Base-by-base conservation (phyloP, 2,888 invertebrate species). In the Xylocampa areola region DNA sequence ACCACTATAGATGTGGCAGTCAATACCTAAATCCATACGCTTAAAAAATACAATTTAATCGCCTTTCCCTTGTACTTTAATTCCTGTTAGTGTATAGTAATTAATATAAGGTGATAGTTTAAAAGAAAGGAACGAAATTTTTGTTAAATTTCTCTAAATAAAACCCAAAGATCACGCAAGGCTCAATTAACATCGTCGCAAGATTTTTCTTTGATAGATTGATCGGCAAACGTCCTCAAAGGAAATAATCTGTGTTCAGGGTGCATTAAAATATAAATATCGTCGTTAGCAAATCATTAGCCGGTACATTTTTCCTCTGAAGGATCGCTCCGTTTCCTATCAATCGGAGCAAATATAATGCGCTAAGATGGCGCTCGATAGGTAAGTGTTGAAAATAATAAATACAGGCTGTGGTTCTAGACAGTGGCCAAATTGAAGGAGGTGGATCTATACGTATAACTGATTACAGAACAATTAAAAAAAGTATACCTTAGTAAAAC, bases 261-360 rank as follows among this genome's bases (percentile, higher is more conserved):
- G 77, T 89, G 91, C 92, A 91, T 94, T 91, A 90, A 92, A 92
- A 93, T 87, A 92, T 90, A 92, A 92, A 93, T 88, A 92, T 90
- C 83, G 83, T 92, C 93, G 93, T 94, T 93, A 92, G 92, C 92
- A 93, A 92, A 94, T 94, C 94, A 92, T 93, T 93, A 94, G 92
- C 91, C 86, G 77, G 69, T 79, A 87, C 82, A 84, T 88, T 90
- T 80, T 86, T 86, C 83, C 86, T 84, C 83, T 76, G 83, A 86
- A 80, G 73, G 75, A 84, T 81, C 84, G 83, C 81, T 82, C 65
- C 81, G 82, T 76, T 86, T 85, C 80, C 85, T 87, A 86, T 90
- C 91, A 89, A 88, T 91, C 86, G 90, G 80, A 68, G 81, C 74
- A 82, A 83, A 79, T 59, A 73, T 60, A 58, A 44, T 45, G 5